Evolutionary conservation across 2,113 vertebrate species (phyloP).

Genomic region (Cyprinodon variegatus): DNA sequence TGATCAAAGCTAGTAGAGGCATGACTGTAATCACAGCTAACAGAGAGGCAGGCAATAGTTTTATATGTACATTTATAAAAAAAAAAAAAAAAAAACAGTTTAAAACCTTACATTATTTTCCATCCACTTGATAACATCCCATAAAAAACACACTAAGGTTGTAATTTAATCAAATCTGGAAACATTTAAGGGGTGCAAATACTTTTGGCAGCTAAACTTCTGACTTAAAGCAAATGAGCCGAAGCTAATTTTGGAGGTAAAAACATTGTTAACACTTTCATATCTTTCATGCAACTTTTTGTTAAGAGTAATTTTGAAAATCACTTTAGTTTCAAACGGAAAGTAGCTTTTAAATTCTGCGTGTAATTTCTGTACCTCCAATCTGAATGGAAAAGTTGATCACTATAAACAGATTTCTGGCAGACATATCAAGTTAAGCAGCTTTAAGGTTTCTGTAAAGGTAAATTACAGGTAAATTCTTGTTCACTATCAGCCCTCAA

Average conservation of each 20-base stretch:
- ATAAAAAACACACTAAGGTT: too few relatives aligned
- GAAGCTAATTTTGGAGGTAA: neutral
- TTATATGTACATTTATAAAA: too few relatives aligned
- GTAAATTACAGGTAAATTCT: slow-evolving; percentile 2
- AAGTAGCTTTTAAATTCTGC: neutral
- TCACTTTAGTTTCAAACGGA: neutral
- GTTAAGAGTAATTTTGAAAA: neutral
- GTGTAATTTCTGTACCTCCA: neutral
- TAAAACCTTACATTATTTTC: too few relatives aligned
- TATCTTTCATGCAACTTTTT: neutral
- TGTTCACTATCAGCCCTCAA: neutral
- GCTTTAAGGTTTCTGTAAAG: neutral
- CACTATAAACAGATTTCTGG: slow-evolving; percentile 1
- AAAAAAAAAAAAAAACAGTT: too few relatives aligned
- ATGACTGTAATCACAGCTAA: neutral
- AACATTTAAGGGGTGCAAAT: too few relatives aligned
- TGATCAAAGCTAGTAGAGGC: neutral
- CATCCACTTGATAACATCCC: too few relatives aligned
- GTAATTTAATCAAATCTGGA: too few relatives aligned
- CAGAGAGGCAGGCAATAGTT: too few relatives aligned
- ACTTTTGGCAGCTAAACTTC: too few relatives aligned
- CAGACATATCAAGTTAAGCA: neutral
- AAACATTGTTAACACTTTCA: neutral
- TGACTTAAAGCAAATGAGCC: slow-evolving; percentile 2
- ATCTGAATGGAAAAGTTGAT: neutral